Percentiles rank a stretch among this genome's conserved stretches.
phyloP scores from a whole-genome alignment of 2,113 vertebrate genomes.

The Pycnonotus jocosus region DNA sequence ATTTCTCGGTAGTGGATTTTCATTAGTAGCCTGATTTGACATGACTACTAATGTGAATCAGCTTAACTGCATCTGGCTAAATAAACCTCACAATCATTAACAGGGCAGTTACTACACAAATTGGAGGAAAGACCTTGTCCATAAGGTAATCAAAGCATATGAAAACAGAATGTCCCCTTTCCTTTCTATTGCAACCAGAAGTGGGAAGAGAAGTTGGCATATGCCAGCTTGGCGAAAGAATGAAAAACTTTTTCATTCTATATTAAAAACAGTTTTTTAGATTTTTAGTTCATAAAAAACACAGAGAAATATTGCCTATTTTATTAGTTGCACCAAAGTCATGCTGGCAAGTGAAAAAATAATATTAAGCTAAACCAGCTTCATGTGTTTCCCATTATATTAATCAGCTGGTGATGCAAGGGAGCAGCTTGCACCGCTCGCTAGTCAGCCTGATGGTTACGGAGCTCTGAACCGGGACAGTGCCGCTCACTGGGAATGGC shows the following conservation, averaged over 20 bases:
- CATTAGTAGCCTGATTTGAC: slow-evolving; percentile 11
- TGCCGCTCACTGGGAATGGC: neutral
- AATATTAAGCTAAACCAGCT: slow-evolving; percentile 60
- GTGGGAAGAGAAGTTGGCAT: neutral
- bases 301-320: slow-evolving; percentile 57
- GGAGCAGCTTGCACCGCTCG: neutral
- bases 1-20: slow-evolving; percentile 6
- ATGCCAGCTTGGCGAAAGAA: slow-evolving; percentile 34
- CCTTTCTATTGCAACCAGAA: slow-evolving; percentile 58
- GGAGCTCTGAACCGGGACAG: neutral
- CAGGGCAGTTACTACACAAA: neutral
- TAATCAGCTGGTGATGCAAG: slow-evolving; percentile 50
- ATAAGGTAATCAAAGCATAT: neutral
- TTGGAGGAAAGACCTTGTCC: neutral
- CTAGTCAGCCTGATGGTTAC: neutral
- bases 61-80: neutral
- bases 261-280: slow-evolving; percentile 22
- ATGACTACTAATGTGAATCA: neutral
- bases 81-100: slow-evolving; percentile 15
- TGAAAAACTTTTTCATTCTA: slow-evolving; percentile 48
- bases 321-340: slow-evolving; percentile 64
- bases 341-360: slow-evolving; percentile 64
- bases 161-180: slow-evolving; percentile 45
- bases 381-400: slow-evolving; percentile 64
- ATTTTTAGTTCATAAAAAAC: slow-evolving; percentile 53